Percentiles rank a stretch among this genome's conserved stretches.
These are phyloP conservation scores for Argyrosomus regius DNA, from an alignment of 2,797 vertebrate species.

Conservation along the genomic window DNA sequence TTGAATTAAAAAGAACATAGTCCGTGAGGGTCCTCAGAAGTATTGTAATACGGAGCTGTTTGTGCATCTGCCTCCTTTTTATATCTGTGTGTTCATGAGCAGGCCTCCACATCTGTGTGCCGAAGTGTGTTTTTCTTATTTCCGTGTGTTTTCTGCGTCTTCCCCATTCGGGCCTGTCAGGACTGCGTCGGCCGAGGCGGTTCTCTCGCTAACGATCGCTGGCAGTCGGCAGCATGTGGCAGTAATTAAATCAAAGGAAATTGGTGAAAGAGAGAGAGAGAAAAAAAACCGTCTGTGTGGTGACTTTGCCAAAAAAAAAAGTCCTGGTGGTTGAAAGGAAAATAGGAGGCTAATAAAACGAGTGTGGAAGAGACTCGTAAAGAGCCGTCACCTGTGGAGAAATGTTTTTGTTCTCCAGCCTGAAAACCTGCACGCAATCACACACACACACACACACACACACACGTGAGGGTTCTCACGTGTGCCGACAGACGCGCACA, in stretches of 20 bases:
- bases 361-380: constrained; percentile 73
- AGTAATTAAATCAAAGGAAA: constrained; percentile 89
- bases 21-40: background rate
- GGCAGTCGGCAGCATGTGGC: constrained; percentile 88
- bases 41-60: constrained; percentile 1
- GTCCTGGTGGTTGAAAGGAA: constrained; percentile 69
- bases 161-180: constrained; percentile 37
- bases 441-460: constrained; percentile 18
- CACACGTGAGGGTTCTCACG: constrained; percentile 2
- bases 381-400: constrained; percentile 75
- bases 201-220: constrained; percentile 83
- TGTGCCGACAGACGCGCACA: constrained; percentile 32
- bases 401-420: constrained; percentile 68
- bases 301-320: constrained; percentile 52
- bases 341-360: constrained; percentile 73
- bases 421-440: constrained; percentile 42
- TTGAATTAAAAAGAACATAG: too few species aligned
- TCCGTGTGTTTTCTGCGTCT: constrained; percentile 17
- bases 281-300: constrained; percentile 27
- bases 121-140: constrained; percentile 22
- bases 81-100: constrained; percentile 6
- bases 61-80: constrained; percentile 13
- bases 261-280: constrained; percentile 48
- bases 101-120: background rate
- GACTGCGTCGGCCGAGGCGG: constrained; percentile 46